Evolutionary conservation across 2,888 invertebrate genomes (phyloP), one percentile per base, ranked within the genome.

Genomic region (Protodeltote pygarga): DNA sequence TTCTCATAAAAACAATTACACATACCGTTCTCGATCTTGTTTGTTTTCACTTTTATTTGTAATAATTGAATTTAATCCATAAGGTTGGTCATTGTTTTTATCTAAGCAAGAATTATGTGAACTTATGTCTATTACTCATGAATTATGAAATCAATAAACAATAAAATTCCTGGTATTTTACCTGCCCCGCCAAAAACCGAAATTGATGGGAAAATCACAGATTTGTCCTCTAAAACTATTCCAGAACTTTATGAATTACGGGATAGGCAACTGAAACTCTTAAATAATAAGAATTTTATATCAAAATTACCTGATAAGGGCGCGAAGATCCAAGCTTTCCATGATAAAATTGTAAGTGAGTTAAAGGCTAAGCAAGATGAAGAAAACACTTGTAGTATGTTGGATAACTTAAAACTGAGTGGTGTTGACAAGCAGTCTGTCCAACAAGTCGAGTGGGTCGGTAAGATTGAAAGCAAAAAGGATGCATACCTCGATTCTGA

Each of bases 401-500:
- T 94, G 1, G 87, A 91, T 11, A 84, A 87, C 42, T 78, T 94
- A 46, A 93, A 90, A 44, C 76, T 94, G 16, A 83, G 76, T 34
- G 62, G 71, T 2, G 74, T 89, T 19, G 89, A 92, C 17, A 92
- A 91, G 66, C 76, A 85, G 29, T 77, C 86, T 3, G 83, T 94
- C 42, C 92, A 92, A 73, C 83, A 93, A 71, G 73, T 94, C 1
- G 94, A 94, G 85, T 94, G 94, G 94, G 89, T 91, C 11, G 92
- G 93, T 17, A 90, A 89, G 64, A 77, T 89, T 10, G 74, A 84
- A 9, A 74, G 70, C 11, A 71, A 75, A 27, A 64, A 64, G 3
- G 69, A 81, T n/a, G 65, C 52, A 6, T 85, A 86, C 49, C 72
- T 93, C 10, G 93, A 93, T 72, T 87, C 94, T 1, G 94, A 94